Base-by-base conservation (phyloP, 2,888 invertebrate genomes). In the Lysandra bellargus region DNA sequence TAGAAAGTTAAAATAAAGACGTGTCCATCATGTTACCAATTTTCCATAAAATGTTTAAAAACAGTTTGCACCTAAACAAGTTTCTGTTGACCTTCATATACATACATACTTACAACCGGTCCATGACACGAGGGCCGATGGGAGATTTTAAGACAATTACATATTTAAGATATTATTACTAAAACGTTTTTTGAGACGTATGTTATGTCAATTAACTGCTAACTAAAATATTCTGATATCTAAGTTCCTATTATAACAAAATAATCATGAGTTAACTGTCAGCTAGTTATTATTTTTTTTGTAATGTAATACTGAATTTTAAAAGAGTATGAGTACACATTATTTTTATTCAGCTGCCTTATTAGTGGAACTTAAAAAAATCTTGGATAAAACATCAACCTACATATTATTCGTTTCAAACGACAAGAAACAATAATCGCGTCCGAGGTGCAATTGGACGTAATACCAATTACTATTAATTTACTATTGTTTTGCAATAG, bases 381-480 rank as follows among this genome's bases (percentile, higher is more conserved):
- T 4, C 60, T 17, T n/a, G n/a, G 2, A 23, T 61, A 23, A 23
- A 2, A 61, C 2, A 61, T 1, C 61, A 61, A 53, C 14, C 14
- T 14, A 4, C n/a, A 6, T 61, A 7, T 61, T 23, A 23, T 61
- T 23, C 7, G 1, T 61, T 2, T 6, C 7, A 23, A 61, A 9
- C 7, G 7, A 23, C 23, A 14, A 53, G 53, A 1, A 14, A 12
- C 7, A n/a, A 61, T n/a, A 6, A n/a, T n/a, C 61, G 61, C 23
- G 7, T 9, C n/a, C 5, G 6, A 23, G 7, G 23, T 1, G 7
- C 7, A 23, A 61, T 23, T 23, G 2, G 6, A 5, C n/a, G n/a
- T 60, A n/a, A 61, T 23, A 61, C n/a, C 61, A 61, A 61, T 61
- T 23, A 61, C 61, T 23, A 61, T 61, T 61, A 61, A 61, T 61